These are phyloP conservation scores for Eupithecia tripunctaria DNA, from an alignment of 2,888 invertebrate genomes.

Conservation along the genomic window DNA sequence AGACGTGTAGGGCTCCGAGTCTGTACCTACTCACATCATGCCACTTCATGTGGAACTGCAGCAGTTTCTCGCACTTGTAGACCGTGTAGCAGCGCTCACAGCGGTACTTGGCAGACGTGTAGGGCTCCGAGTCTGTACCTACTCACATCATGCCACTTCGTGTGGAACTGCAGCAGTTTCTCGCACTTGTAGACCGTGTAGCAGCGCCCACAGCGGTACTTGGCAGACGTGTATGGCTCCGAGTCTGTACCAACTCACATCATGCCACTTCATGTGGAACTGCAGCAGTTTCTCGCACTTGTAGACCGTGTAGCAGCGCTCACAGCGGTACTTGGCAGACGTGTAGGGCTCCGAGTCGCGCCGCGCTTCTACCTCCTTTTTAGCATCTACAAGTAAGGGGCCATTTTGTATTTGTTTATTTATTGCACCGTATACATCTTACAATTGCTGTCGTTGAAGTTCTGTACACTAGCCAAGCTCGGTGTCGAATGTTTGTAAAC, in stretches of 20 bases:
- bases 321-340: slow-evolving; percentile 24
- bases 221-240: slow-evolving; percentile 21
- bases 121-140: slow-evolving; percentile 9
- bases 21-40: slow-evolving; percentile 23
- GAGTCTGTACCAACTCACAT: slow-evolving; percentile 13
- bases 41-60: slow-evolving; percentile 35
- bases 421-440: too few relatives aligned
- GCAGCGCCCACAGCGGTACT: slow-evolving; percentile 27
- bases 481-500: too few relatives aligned
- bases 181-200: slow-evolving; percentile 34
- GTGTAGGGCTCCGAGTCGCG: slow-evolving; percentile 12
- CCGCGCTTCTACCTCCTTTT: background rate
- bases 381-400: background rate
- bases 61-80: slow-evolving; percentile 31
- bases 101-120: slow-evolving; percentile 21
- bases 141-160: slow-evolving; percentile 34
- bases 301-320: slow-evolving; percentile 31
- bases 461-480: too few relatives aligned
- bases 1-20: slow-evolving; percentile 15
- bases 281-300: slow-evolving; percentile 31
- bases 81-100: slow-evolving; percentile 32
- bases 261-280: slow-evolving; percentile 36
- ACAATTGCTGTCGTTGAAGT: too few relatives aligned
- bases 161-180: slow-evolving; percentile 31
- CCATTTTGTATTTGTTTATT: too few relatives aligned